Evolutionary conservation across 2,797 vertebrate species (phyloP).

Genomic region (Parambassis ranga): DNA sequence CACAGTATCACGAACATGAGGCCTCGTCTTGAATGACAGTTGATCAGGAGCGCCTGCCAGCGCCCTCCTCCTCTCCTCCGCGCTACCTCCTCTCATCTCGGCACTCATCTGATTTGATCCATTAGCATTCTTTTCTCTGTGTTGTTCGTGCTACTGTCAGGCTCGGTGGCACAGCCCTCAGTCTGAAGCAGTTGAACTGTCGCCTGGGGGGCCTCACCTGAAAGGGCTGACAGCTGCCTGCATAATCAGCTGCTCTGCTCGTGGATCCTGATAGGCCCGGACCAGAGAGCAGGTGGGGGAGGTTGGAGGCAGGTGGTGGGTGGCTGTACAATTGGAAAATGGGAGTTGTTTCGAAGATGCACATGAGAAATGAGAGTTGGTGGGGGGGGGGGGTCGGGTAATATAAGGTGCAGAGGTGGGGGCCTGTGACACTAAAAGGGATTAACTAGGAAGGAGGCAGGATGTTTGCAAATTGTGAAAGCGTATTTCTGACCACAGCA

Average conservation of each 20-base stretch:
- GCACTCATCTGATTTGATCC: constrained; percentile 77
- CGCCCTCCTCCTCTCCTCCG: constrained; percentile 34
- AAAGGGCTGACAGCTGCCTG: constrained; percentile 82
- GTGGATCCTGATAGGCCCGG: constrained; percentile 50
- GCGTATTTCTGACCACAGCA: background rate
- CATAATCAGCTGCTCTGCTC: constrained; percentile 73
- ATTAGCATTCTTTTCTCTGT: constrained; percentile 77
- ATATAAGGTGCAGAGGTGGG: background rate
- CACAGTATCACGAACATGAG: constrained; percentile 38
- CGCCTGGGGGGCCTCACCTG: constrained; percentile 80
- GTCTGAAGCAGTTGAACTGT: constrained; percentile 81
- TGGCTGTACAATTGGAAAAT: constrained; percentile 30
- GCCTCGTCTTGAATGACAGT: constrained; percentile 72
- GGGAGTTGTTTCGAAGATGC: constrained; percentile 50
- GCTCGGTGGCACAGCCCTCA: constrained; percentile 71
- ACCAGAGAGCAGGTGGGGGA: constrained; percentile 41
- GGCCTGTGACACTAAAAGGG: background rate
- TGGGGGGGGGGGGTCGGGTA: background rate
- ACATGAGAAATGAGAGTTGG: constrained; percentile 15
- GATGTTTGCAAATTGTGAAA: background rate
- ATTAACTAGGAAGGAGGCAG: background rate
- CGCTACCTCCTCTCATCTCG: constrained; percentile 64
- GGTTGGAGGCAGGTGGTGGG: constrained; percentile 13
- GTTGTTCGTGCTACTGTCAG: constrained; percentile 70
- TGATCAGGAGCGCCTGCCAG: constrained; percentile 73